Evolutionary conservation across 2,888 invertebrate genomes (phyloP).

Genomic region (Meandrusa payeni): DNA sequence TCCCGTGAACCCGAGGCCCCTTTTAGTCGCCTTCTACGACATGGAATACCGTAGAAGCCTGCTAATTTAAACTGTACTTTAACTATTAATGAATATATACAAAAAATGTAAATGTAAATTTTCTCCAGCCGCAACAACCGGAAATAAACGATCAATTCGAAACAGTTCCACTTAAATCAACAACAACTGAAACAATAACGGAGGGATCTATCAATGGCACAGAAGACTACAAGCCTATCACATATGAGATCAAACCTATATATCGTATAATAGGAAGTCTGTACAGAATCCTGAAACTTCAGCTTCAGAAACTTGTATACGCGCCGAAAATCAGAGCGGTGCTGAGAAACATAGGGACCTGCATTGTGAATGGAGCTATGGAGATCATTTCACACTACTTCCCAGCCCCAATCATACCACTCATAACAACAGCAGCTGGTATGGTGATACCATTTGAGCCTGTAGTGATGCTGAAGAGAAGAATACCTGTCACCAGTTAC

Average conservation of each 20-base stretch:
- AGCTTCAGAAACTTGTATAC: conserved; percentile 40
- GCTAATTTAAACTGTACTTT: too few relatives aligned
- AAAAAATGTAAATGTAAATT: too few relatives aligned
- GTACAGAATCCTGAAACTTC: conserved; percentile 39
- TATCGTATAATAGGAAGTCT: conserved; percentile 26
- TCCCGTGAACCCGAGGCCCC: too few relatives aligned
- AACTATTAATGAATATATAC: too few relatives aligned
- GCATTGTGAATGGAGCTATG: conserved; percentile 66
- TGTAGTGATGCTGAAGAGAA: conserved; percentile 55
- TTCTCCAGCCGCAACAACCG: conserved; percentile 47
- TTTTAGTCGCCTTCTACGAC: too few relatives aligned
- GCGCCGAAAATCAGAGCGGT: conserved; percentile 54
- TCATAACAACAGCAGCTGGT: conserved; percentile 65
- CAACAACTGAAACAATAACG: conserved; percentile 17
- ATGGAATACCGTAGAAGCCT: too few relatives aligned
- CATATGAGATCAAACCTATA: conserved; percentile 10
- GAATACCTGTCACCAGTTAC: conserved; percentile 66
- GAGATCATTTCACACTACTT: conserved; percentile 59
- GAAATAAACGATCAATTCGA: conserved; percentile 53
- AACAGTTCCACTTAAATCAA: conserved; percentile 22
- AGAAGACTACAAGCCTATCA: conserved; percentile 7
- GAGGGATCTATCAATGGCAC: neutral
- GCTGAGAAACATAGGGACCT: conserved; percentile 59
- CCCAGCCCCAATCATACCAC: conserved; percentile 63
- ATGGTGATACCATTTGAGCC: conserved; percentile 70